Conservation (phyloP, 2,797 vertebrate genomes). For the Myotis planiceps region DNA sequence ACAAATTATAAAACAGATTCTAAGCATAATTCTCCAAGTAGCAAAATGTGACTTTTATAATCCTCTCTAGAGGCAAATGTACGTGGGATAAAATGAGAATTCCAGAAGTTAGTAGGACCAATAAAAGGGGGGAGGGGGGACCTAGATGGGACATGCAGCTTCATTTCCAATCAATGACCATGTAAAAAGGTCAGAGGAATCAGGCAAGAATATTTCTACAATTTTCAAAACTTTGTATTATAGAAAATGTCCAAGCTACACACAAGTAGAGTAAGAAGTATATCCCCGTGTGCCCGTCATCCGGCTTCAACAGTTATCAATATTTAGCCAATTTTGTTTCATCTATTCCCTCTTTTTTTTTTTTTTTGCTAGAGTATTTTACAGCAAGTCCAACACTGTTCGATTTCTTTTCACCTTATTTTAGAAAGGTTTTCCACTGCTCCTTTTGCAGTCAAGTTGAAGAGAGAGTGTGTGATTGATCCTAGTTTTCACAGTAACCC, state of each 20-base stretch:
- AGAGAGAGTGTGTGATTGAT: not conserved
- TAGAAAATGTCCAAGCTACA: not conserved
- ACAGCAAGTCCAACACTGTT: not conserved
- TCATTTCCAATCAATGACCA: not conserved
- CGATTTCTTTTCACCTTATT: not conserved
- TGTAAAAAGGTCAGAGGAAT: not conserved
- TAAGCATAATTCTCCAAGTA: constrained; percentile 54
- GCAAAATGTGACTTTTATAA: constrained; percentile 39
- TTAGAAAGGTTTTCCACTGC: not conserved
- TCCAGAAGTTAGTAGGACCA: constrained; percentile 35
- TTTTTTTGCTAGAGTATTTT: not conserved
- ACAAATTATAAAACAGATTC: constrained; percentile 62
- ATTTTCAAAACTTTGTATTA: not conserved
- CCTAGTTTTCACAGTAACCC: not conserved
- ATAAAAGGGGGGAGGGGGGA: not conserved
- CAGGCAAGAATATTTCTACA: not conserved
- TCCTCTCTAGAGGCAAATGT: not conserved
- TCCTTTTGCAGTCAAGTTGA: not conserved
- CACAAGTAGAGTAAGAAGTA: not conserved
- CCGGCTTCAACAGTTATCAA: not conserved
- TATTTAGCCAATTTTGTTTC: not conserved
- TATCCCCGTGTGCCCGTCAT: not conserved
- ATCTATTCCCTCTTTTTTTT: not conserved
- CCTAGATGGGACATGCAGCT: not conserved
- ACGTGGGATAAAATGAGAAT: not conserved